Percentiles rank a stretch among this genome's conserved stretches.
These are phyloP conservation scores for Ibycter americanus DNA, from an alignment of 2,797 vertebrate genomes.

Conservation along the genomic window DNA sequence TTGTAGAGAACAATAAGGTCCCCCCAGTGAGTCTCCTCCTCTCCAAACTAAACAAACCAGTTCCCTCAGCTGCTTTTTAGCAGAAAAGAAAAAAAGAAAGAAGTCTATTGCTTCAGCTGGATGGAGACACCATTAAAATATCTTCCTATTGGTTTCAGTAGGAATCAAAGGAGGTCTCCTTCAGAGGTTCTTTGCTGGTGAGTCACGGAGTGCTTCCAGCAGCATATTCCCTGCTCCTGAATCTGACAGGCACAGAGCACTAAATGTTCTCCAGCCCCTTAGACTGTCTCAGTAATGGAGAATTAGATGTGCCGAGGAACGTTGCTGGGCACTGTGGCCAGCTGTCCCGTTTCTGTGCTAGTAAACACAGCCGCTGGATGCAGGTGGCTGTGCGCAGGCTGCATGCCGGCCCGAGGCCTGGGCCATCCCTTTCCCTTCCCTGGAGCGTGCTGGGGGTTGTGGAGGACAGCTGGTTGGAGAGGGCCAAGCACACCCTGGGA, in stretches of 20 bases:
- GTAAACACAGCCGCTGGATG: background rate
- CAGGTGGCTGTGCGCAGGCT: background rate
- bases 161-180: background rate
- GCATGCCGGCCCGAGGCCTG: background rate
- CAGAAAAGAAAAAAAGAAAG: background rate
- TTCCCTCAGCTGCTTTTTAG: background rate
- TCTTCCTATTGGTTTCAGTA: background rate
- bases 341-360: background rate
- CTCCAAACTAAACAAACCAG: too few relatives aligned
- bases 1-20: too few relatives aligned
- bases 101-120: background rate
- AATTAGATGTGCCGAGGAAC: background rate
- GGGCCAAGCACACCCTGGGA: background rate
- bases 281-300: rapidly evolving
- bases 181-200: background rate
- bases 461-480: background rate
- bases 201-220: background rate
- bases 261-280: background rate
- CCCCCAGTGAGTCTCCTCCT: too few relatives aligned
- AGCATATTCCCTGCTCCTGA: background rate
- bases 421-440: background rate
- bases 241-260: background rate
- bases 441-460: rapidly evolving
- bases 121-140: background rate
- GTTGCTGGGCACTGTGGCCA: background rate